Base-by-base conservation (phyloP, 2,888 invertebrate species). In the Caenorhabditis wallacei region DNA sequence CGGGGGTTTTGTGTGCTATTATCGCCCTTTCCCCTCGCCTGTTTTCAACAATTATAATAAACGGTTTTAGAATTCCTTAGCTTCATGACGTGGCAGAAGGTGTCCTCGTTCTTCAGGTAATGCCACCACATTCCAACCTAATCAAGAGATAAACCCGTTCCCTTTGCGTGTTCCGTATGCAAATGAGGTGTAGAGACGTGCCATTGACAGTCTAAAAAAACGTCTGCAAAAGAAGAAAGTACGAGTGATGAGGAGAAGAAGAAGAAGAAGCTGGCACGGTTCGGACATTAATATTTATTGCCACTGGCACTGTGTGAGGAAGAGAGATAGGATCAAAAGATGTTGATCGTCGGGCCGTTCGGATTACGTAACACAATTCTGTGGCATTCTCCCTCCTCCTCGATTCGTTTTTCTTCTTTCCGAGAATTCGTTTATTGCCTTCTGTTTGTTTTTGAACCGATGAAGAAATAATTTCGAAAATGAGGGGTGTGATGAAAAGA, bases 201-300 rank as follows among this genome's bases (percentile, higher is more conserved):
- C 70, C 70, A 56, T 56, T 57, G 57, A 40, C 46, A 37, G 51
- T 75, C 66, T 66, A 78, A 78, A 61, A 51, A 68, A 68, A 22
- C 26, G 51, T 40, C 68, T 75, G 75, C 66, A 61, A 69, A 69
- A 69, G 40, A 68, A 18, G 56, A 69, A 69, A 43, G 54, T 54
- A 40, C 59, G 61, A 43, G 35, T 59, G 59, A 53, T 37, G 37
- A 22, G 40, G 40, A 30, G 46, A 16, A 48, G 51, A 54, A 37
- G 66, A 46, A 43, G 35, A 46, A 75, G 64, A 51, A 51, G 64
- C 35, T 22, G 56, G 22, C 48, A 75, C 59, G 75, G 75, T 75
- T 75, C 75, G 75, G 75, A 61, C 78, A 78, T 78, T 69, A 78
- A 78, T 78, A 78, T 78, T 78, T 78, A 78, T 78, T 76, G 76